Percentiles rank a stretch among this genome's conserved stretches.
Evolutionary conservation across 2,797 vertebrate species (phyloP).

Genomic region (Anguilla anguilla): DNA sequence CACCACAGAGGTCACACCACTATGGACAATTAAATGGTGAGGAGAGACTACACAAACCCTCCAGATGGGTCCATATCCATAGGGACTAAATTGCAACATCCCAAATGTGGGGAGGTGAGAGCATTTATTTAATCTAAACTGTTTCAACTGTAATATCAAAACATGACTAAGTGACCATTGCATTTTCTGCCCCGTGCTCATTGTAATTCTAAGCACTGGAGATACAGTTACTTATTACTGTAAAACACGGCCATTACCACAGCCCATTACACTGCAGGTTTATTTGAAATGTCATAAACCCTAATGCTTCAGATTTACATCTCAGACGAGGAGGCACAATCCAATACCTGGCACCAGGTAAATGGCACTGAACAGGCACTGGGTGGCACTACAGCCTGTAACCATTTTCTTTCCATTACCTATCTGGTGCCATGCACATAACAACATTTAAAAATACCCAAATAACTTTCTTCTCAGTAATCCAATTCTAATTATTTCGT

Average conservation of each 20-base stretch:
- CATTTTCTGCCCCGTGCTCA: not conserved
- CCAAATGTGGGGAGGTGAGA: too few species aligned
- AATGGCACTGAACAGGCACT: not conserved
- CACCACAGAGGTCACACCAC: not conserved
- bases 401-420: too few species aligned
- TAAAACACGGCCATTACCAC: not conserved
- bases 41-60: not conserved
- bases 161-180: not conserved
- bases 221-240: not conserved
- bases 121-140: too few species aligned
- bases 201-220: not conserved
- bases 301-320: not conserved
- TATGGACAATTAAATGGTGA: not conserved
- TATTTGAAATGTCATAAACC: not conserved
- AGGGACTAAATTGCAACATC: not conserved
- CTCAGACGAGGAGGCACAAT: not conserved
- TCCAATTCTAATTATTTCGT: not conserved
- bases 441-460: not conserved
- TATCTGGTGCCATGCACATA: too few species aligned
- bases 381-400: not conserved
- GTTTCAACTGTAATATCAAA: too few species aligned
- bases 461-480: not conserved
- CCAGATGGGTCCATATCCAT: not conserved
- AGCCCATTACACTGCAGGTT: not conserved
- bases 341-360: not conserved